Evolutionary conservation across 53 echinoderm and acorn worm genomes (phyloP), one percentile per base, ranked within the genome.

Genomic region (Holothuria scabra): DNA sequence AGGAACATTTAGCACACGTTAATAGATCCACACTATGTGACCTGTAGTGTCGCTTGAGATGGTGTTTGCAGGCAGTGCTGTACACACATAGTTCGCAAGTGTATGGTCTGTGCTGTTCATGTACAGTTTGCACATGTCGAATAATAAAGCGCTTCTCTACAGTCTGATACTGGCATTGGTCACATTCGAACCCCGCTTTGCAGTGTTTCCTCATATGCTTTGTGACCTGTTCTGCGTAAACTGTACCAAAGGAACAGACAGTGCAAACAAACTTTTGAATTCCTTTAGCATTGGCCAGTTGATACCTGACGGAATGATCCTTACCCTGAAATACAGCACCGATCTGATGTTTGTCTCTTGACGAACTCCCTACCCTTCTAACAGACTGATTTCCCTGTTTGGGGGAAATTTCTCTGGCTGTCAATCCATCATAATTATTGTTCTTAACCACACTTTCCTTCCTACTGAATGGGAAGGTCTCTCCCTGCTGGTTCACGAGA

Each of bases 71-170:
- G 8, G 95, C 92, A 18, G 95, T 92, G 9, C 85, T 74, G 76
- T 95, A 95, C 62, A 69, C 81, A 74, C 95, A 95, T 11, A 84
- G 78, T 78, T 95, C 88, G 46, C 95, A 95, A n/a, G 88, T 84
- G 83, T 87, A 95, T 0, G 95, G 95, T 66, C 71, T 88, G 72
- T 86, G 92, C 83, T 92, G 92, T 79, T 88, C 88, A 72, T 95
- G 95, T 67, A 95, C 92, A 11, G 95, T 95, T 69, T 90, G 91
- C 21, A 95, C 86, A 62, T 95, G 95, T 6, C 95, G 92, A 30
- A 95, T 87, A 84, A 95, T 90, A 12, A 92, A 84, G 62, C 92
- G 90, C 63, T 87, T 92, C 70, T 92, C 90, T 8, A 92, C 89
- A 4, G 95, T 95, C 66, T 92, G 87, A 65, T 95, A 95, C 26